Evolutionary conservation across 2,888 invertebrate species (phyloP).

Genomic region (Sinohyriopsis cumingii): DNA sequence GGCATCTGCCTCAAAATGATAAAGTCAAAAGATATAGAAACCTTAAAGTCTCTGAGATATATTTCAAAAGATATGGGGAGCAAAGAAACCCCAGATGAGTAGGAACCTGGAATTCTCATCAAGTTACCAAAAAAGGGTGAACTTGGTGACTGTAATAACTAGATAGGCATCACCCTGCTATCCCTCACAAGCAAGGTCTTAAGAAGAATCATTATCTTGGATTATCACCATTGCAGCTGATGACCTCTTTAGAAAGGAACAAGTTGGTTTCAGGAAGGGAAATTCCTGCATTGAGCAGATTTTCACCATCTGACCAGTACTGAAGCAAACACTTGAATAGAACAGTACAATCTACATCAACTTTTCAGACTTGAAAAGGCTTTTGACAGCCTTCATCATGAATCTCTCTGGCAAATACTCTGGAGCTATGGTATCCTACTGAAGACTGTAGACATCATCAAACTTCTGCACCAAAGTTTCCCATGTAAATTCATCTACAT

Average conservation of each 20-base stretch:
- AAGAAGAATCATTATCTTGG: constrained; percentile 1
- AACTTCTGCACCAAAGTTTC: constrained; percentile 1
- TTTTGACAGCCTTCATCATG: background rate
- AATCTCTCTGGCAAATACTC: background rate
- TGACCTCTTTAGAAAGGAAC: constrained; percentile 3
- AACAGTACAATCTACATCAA: constrained; percentile 1
- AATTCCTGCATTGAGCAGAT: background rate
- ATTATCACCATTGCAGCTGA: constrained; percentile 2
- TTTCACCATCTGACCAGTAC: background rate
- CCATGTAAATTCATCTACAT: background rate
- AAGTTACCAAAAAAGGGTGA: too few species aligned
- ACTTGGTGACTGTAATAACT: constrained; percentile 1
- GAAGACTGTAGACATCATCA: background rate
- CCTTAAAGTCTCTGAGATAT: too few species aligned
- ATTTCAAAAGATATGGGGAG: too few species aligned
- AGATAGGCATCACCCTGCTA: constrained; percentile 1
- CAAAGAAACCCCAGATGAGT: too few species aligned
- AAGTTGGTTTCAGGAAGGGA: constrained; percentile 8
- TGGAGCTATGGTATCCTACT: background rate
- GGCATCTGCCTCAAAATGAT: too few species aligned
- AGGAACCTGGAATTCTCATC: too few species aligned
- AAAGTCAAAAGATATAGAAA: too few species aligned
- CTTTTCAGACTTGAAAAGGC: background rate
- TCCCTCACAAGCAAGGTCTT: background rate
- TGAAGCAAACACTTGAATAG: constrained; percentile 1